Base-by-base conservation (phyloP, 2,797 vertebrate genomes). In the Takifugu rubripes region DNA sequence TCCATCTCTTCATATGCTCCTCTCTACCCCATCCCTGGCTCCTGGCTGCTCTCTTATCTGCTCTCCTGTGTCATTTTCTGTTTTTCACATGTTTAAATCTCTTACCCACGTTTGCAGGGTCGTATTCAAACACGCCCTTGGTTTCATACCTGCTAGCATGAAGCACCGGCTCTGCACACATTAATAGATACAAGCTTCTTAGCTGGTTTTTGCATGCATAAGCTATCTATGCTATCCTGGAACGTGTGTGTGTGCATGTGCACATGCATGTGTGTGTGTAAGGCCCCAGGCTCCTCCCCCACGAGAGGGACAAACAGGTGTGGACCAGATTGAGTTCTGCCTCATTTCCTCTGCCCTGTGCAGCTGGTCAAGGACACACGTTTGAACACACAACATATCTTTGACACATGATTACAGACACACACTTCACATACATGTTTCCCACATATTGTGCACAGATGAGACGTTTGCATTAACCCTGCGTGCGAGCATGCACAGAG, bases 271-370 rank as follows among this genome's bases (percentile, higher is more conserved):
- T 16, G 54, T 42, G 49, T 48, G 50, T 11, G 44, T 17, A 24
- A 59, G 55, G 72, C 66, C 72, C 21, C 9, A 71, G 75, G 75
- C 84, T 84, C 83, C 87, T 74, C 86, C 87, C 81, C 81, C 53
- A 66, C 10, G 75, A 78, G 84, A 51, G 33, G 74, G 75, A 79
- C 49, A 59, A 78, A 88, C 89, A 90, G 89, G 89, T 90, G 89
- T 89, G 79, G 78, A 77, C 81, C 82, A 85, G 83, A 88, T 87
- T 85, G 83, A 83, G 84, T 91, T 89, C 79, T 60, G 64, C 82
- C 80, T 90, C 88, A 88, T 87, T 87, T 88, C 85, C 77, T 77
- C 79, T 85, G 72, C 83, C 78, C 83, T 79, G 77, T 70, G 81
- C 83, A 86, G 86, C 84, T 79, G 84, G 81, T 81, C 81, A 85